Base-by-base conservation (phyloP, 2,888 invertebrate genomes). In the Oasisia sp. region DNA sequence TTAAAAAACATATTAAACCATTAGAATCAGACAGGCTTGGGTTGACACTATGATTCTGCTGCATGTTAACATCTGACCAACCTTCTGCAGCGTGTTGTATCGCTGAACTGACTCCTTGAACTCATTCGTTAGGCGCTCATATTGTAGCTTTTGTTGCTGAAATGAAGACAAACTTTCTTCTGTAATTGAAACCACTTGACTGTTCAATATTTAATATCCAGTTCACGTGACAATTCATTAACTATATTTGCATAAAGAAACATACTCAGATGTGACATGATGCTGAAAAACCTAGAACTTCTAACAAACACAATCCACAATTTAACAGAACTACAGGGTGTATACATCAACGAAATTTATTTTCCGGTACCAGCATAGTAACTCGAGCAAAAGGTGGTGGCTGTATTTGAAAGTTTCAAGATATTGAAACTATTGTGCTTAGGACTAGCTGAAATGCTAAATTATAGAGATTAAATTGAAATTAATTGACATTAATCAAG, bases 31-130 rank as follows among this genome's bases (percentile, higher is more conserved):
- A 14, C 50, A 50, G 50, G 1, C 50, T 50, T 50, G 50, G 50
- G 1, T n/a, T n/a, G 27, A 74, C 2, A 19, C 74, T 27, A 27
- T 74, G 74, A 27, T 27, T 27, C 7, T 27, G 74, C 74, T 27
- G 45, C 58, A 45, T 58, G n/a, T 45, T 32, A 50, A 91, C 38
- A 38, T 2, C 38, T 50, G 9, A 90, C 91, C 12, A 96, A 98
- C 98, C 97, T 98, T 98, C 96, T 99, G 99, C 95, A 98, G 97
- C 32, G 97, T 96, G 91, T 98, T 97, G 96, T 98, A 98, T 95
- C 97, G 97, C 93, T 97, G 97, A 32, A 98, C 97, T 1, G 98
- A 97, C 94, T 98, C 98, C 94, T 97, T 97, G 96, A 98, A 99
- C 95, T 98, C 98, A 94, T 97, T 98, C 19, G 98, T 98, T 27